Conservation (phyloP, 2,888 invertebrate genomes). For the Eulithis testata region DNA sequence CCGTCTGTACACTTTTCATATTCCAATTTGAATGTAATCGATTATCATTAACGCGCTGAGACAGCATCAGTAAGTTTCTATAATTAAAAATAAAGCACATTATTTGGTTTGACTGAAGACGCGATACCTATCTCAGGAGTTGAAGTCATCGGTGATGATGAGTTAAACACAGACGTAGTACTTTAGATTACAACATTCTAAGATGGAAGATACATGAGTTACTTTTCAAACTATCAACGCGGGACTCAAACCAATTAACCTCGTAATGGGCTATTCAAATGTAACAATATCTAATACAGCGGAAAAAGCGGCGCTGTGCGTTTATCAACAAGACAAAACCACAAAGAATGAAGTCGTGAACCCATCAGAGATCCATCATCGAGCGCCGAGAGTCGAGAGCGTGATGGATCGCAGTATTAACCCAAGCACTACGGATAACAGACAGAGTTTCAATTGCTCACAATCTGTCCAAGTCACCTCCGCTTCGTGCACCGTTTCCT, state of each 20-base stretch:
- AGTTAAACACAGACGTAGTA: neutral
- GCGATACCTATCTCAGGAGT: constrained; percentile 6
- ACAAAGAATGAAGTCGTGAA: constrained; percentile 77
- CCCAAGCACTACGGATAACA: constrained; percentile 70
- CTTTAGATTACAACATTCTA: constrained; percentile 7
- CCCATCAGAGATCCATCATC: constrained; percentile 80
- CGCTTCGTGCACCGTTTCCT: constrained; percentile 57
- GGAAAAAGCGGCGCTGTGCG: constrained; percentile 66
- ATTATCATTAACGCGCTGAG: constrained; percentile 55
- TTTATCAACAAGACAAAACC: constrained; percentile 77
- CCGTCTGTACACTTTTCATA: constrained; percentile 45
- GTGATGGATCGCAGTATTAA: constrained; percentile 80
- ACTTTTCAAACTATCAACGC: constrained; percentile 57
- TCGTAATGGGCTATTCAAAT: constrained; percentile 71
- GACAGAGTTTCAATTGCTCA: constrained; percentile 69
- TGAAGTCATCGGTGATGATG: constrained; percentile 5
- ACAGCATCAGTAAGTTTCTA: constrained; percentile 37
- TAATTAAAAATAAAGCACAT: constrained; percentile 22
- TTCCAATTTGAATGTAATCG: constrained; percentile 53
- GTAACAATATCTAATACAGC: constrained; percentile 74
- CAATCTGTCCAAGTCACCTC: constrained; percentile 71
- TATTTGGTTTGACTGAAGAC: constrained; percentile 3
- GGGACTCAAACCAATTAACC: constrained; percentile 65
- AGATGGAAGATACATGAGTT: constrained; percentile 44
- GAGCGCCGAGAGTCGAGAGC: constrained; percentile 56